Evolutionary conservation across 2,888 invertebrate species (phyloP).

Genomic region (Galerucella calmariensis): DNA sequence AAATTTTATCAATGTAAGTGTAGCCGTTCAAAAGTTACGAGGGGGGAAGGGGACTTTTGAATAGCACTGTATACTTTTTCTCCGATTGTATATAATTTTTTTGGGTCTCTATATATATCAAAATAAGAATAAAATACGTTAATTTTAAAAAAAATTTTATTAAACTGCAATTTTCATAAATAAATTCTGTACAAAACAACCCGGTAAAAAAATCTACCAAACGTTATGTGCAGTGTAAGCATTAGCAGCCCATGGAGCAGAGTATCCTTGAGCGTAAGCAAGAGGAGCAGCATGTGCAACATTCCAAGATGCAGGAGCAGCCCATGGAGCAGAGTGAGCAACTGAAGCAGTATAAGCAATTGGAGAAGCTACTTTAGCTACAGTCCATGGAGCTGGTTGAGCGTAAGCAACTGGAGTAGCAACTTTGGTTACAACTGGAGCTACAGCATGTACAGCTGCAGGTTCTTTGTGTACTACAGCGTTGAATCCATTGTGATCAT

Average conservation of each 20-base stretch:
- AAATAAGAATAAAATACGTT: background rate
- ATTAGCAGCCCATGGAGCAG: slow-evolving; percentile 36
- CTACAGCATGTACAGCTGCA: slow-evolving; percentile 30
- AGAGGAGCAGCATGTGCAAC: slow-evolving; percentile 33
- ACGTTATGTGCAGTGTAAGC: slow-evolving; percentile 42
- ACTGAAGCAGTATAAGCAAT: slow-evolving; percentile 36
- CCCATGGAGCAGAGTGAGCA: slow-evolving; percentile 19
- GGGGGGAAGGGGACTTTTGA: no score
- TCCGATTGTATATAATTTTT: no score
- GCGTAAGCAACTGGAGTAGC: background rate
- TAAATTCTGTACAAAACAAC: slow-evolving; percentile 15
- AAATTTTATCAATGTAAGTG: no score
- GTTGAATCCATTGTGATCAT: no score
- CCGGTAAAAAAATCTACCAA: slow-evolving; percentile 5
- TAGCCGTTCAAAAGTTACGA: no score
- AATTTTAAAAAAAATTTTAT: background rate
- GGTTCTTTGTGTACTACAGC: no score
- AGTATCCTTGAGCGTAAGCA: slow-evolving; percentile 31
- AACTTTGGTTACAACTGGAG: slow-evolving; percentile 24
- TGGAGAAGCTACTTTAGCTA: slow-evolving; percentile 30
- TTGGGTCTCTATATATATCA: no score
- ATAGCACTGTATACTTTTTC: no score
- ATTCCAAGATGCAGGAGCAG: background rate
- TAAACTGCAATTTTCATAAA: slow-evolving; percentile 4
- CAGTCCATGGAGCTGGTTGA: background rate